Evolutionary conservation across 2,888 invertebrate species (phyloP), one percentile per base, ranked within the genome.

Genomic region (Pterobdella sp.): DNA sequence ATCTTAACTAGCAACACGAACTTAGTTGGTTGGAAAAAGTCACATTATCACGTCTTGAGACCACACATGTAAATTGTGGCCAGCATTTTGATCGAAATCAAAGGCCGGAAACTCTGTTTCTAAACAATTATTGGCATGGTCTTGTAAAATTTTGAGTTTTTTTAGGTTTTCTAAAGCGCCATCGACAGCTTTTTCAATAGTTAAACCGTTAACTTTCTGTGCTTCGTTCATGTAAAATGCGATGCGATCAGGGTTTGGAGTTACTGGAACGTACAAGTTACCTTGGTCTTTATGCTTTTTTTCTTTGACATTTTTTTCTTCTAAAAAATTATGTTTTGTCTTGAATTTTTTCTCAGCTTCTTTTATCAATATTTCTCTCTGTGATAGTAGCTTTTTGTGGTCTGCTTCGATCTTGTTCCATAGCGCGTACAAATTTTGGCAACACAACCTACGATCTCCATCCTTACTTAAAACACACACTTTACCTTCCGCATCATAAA

Each of bases 381-480:
- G 31, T 4, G 4, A 31, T n/a, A 26, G 10, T 26, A 56, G 2
- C 26, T 32, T 60, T 10, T 60, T 35, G 14, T 65, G 34, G 35
- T 71, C 71, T 29, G 2, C n/a, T n/a, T 56, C 60, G 10, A 71
- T 71, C 71, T 34, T 71, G n/a, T 29, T 32, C 71, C 71, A 71
- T 22, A 71, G 1, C n/a, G 42, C 31, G 35, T 71, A 71, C 35
- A 71, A 36, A 35, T 71, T 71, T 35, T 71, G 31, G 26, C 71
- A 71, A 32, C 71, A 71, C 7, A 71, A 36, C 31, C 71, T 42
- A 1, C 63, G 1, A 4, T 63, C 37, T n/a, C 71, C 71, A 14
- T 63, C 35, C 10, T 1, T 42, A 35, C 71, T 71, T 22, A 63
- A 63, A 26, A 37, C 71, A 56, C 71, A 71, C 34, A 71, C 18